Conservation (phyloP, 2,888 invertebrate species). For the Diplazon laetatorius region DNA sequence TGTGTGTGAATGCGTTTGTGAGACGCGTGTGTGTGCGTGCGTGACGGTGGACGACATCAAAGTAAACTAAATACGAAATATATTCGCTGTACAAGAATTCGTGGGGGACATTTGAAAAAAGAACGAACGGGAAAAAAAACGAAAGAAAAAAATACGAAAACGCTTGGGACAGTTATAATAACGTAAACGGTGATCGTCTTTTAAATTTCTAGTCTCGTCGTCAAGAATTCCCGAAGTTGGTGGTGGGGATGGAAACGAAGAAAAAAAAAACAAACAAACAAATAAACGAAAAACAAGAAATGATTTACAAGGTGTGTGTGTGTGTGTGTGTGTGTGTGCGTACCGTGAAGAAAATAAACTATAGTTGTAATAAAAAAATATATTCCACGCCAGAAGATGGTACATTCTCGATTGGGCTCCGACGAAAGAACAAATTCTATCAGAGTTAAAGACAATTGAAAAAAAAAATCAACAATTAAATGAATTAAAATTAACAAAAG, state of each 20-base stretch:
- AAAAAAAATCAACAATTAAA: conserved; percentile 16
- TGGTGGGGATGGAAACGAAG: background rate
- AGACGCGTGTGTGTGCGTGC: no score
- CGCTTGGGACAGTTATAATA: conserved; percentile 38
- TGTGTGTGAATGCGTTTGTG: conserved; percentile 14
- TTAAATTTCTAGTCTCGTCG: conserved; percentile 56
- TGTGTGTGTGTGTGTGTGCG: no score
- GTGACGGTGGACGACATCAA: conserved; percentile 18
- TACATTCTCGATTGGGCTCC: conserved; percentile 21
- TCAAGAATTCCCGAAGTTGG: conserved; percentile 39
- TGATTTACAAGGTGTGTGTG: conserved; percentile 38
- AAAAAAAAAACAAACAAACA: conserved; percentile 4
- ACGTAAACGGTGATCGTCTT: conserved; percentile 25
- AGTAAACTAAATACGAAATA: background rate
- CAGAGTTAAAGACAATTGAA: conserved; percentile 5
- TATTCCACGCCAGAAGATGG: conserved; percentile 48
- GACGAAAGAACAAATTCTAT: conserved; percentile 22
- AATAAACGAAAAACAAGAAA: conserved; percentile 25
- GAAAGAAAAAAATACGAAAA: conserved; percentile 16
- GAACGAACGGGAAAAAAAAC: conserved; percentile 23
- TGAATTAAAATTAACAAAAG: conserved; percentile 50
- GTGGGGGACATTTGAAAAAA: no score
- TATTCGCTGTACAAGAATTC: no score
- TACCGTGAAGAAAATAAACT: conserved; percentile 4
- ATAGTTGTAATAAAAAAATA: conserved; percentile 45